Percentiles rank a stretch among this genome's conserved stretches.
Evolutionary conservation across 2,888 invertebrate species (phyloP).

Genomic region (Crepidodera aurea): DNA sequence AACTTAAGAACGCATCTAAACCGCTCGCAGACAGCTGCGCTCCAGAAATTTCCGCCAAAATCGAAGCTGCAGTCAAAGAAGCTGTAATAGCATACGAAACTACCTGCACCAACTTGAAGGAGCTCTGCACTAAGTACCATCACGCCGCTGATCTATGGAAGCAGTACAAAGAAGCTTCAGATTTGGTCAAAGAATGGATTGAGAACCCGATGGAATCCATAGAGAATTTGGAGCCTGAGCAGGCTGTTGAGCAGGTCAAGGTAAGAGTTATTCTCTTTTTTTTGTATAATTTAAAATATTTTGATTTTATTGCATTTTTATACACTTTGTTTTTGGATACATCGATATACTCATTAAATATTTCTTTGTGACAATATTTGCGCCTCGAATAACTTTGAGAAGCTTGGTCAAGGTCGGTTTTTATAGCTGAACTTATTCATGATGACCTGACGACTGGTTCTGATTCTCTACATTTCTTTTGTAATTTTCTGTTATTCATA

Average conservation of each 20-base stretch:
- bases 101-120: slow-evolving; percentile 78
- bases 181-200: slow-evolving; percentile 77
- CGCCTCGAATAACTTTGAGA: too few species aligned
- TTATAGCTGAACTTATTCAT: too few species aligned
- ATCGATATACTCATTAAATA: too few species aligned
- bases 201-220: slow-evolving; percentile 79
- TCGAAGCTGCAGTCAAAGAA: slow-evolving; percentile 78
- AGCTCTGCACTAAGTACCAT: slow-evolving; percentile 80
- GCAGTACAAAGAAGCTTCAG: slow-evolving; percentile 80
- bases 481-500: too few species aligned
- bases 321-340: too few species aligned
- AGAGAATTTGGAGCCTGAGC: slow-evolving; percentile 74
- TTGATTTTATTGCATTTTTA: not conserved
- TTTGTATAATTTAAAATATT: not conserved
- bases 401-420: too few species aligned
- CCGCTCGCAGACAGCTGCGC: slow-evolving; percentile 76
- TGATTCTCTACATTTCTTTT: too few species aligned
- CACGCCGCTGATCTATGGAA: slow-evolving; percentile 84
- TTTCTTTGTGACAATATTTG: too few species aligned
- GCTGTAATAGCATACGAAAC: slow-evolving; percentile 82
- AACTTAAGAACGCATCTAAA: slow-evolving; percentile 74
- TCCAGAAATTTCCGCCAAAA: slow-evolving; percentile 75
- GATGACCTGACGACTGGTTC: too few species aligned
- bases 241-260: slow-evolving; percentile 76
- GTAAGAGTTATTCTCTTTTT: slow-evolving; percentile 60